Percentiles rank a stretch among this genome's conserved stretches.
Conservation (phyloP, 2,797 vertebrate species). For the Vipera latastei region DNA sequence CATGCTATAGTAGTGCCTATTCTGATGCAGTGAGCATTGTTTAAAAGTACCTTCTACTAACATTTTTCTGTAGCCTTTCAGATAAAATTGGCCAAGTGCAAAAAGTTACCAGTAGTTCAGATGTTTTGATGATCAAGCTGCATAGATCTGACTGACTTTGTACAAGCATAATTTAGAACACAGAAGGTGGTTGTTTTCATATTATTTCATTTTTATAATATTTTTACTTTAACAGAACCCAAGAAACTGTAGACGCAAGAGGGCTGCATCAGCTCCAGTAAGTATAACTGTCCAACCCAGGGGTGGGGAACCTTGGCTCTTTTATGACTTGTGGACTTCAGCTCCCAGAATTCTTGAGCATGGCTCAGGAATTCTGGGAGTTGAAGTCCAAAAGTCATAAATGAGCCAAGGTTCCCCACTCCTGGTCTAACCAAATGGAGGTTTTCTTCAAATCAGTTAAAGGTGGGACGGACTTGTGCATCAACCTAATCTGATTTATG, state of each 20-base stretch:
- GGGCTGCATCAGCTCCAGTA: slow-evolving; percentile 49
- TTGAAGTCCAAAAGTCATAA: too few relatives aligned
- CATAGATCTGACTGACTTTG: background rate
- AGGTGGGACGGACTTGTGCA: background rate
- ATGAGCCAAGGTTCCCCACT: too few relatives aligned
- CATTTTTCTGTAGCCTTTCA: background rate
- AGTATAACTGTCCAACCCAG: slow-evolving; percentile 15
- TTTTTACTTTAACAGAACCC: slow-evolving; percentile 48
- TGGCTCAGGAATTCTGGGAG: too few relatives aligned
- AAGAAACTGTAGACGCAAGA: slow-evolving; percentile 55
- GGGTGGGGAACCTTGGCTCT: too few relatives aligned
- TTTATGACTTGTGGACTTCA: too few relatives aligned
- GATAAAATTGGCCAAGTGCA: background rate
- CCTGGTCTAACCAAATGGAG: background rate
- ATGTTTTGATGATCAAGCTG: background rate
- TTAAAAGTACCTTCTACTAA: background rate
- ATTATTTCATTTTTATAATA: background rate
- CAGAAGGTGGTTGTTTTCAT: background rate
- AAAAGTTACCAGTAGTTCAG: background rate
- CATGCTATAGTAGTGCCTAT: background rate
- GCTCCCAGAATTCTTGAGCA: too few relatives aligned
- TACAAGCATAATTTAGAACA: background rate
- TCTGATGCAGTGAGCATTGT: background rate
- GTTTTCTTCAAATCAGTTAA: slow-evolving; percentile 5
- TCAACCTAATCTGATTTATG: background rate